phyloP scores from a whole-genome alignment of 2,888 invertebrate genomes.

The Pollenia amentaria region DNA sequence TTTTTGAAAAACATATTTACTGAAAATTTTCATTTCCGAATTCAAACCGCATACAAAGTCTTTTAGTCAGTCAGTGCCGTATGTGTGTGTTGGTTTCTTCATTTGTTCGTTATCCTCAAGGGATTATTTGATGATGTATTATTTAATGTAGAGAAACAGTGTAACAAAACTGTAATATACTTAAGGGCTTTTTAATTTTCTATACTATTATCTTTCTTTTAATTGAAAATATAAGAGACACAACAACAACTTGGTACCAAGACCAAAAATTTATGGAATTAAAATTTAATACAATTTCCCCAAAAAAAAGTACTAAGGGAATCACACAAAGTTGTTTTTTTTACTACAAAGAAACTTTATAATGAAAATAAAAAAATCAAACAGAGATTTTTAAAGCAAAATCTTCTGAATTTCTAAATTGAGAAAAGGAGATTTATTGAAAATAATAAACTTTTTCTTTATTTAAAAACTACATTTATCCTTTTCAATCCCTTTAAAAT shows the following conservation, averaged over 20 bases:
- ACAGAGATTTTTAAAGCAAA: too few species aligned
- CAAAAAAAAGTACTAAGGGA: background rate
- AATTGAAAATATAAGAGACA: slow-evolving; percentile 15
- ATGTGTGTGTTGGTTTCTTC: background rate
- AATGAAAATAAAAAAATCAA: too few species aligned
- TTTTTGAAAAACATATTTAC: background rate
- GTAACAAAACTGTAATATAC: slow-evolving; percentile 32
- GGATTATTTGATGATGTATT: slow-evolving; percentile 66
- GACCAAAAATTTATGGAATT: slow-evolving; percentile 31
- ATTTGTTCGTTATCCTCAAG: slow-evolving; percentile 52
- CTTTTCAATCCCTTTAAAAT: too few species aligned
- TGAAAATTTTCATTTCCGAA: slow-evolving; percentile 46
- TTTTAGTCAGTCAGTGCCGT: slow-evolving; percentile 42
- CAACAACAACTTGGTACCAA: slow-evolving; percentile 1
- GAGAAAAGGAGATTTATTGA: too few species aligned
- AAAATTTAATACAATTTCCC: slow-evolving; percentile 9
- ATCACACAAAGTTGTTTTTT: too few species aligned
- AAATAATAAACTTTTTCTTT: too few species aligned
- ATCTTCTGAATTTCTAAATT: too few species aligned
- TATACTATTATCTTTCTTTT: slow-evolving; percentile 23
- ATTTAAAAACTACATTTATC: too few species aligned
- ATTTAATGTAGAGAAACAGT: slow-evolving; percentile 42
- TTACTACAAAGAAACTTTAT: too few species aligned
- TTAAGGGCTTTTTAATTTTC: slow-evolving; percentile 66
- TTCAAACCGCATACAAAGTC: slow-evolving; percentile 60